These are phyloP conservation scores for Pseudomyrmex pallidus DNA, from an alignment of 1,140 invertebrate genomes.

Conservation along the genomic window DNA sequence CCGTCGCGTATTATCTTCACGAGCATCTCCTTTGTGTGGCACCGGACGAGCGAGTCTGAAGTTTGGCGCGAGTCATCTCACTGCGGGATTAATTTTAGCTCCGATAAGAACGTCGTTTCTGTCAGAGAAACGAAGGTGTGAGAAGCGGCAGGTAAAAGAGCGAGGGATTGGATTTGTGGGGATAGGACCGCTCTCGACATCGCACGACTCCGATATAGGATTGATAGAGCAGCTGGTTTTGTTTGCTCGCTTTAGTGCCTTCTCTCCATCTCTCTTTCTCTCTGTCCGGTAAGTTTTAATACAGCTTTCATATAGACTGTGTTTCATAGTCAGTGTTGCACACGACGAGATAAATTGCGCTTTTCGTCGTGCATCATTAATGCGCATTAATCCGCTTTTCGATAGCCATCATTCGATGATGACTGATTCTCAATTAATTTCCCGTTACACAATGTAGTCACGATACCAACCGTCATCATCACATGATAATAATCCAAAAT, in stretches of 20 bases:
- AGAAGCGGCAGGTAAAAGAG: constrained; percentile 34
- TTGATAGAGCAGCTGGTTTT: constrained; percentile 28
- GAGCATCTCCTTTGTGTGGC: constrained; percentile 62
- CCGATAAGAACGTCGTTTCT: constrained; percentile 62
- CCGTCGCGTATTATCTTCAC: constrained; percentile 65
- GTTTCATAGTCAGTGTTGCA: background rate
- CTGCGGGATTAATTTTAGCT: constrained; percentile 57
- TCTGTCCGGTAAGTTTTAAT: constrained; percentile 2
- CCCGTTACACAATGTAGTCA: background rate
- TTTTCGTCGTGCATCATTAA: constrained; percentile 10
- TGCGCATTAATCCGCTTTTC: constrained; percentile 19
- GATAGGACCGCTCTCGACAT: background rate
- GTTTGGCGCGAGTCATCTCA: constrained; percentile 53
- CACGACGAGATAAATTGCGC: background rate
- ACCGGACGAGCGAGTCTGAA: constrained; percentile 33
- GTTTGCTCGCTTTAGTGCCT: constrained; percentile 18
- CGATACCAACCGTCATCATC: background rate
- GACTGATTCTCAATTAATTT: constrained; percentile 32
- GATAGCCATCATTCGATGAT: background rate
- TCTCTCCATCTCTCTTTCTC: no score
- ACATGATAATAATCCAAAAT: constrained; percentile 9
- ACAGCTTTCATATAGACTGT: background rate
- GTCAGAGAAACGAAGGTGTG: constrained; percentile 25
- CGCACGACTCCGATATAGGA: constrained; percentile 20
- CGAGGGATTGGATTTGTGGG: constrained; percentile 11